Percentiles rank a stretch among this genome's conserved stretches.
phyloP scores from a whole-genome alignment of 2,113 vertebrate species.

The Podocnemis expansa region DNA sequence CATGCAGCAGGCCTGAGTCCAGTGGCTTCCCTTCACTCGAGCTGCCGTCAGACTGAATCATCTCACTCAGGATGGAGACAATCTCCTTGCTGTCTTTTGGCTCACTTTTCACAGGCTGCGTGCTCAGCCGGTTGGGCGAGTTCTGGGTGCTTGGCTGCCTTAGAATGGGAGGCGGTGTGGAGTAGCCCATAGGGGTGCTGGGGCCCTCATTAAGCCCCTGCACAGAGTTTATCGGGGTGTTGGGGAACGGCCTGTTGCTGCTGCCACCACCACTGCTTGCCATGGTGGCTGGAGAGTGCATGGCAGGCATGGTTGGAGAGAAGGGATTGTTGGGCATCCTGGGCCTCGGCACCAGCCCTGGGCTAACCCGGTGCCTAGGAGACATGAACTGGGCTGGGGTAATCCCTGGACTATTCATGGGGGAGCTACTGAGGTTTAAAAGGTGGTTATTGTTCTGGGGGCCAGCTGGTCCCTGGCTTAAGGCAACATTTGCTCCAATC shows the following conservation, averaged over 20 bases:
- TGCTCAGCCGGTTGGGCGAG: conserved; percentile 74
- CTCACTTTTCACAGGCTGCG: conserved; percentile 81
- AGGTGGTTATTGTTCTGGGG: conserved; percentile 77
- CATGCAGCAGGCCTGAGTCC: conserved; percentile 68
- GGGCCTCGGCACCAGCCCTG: conserved; percentile 84
- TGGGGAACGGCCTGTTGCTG: conserved; percentile 81
- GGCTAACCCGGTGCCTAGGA: conserved; percentile 86
- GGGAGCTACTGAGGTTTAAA: conserved; percentile 77
- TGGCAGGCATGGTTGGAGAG: conserved; percentile 85
- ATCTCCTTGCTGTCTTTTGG: conserved; percentile 81
- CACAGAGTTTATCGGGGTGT: conserved; percentile 67
- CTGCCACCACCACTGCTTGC: conserved; percentile 57
- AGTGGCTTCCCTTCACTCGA: conserved; percentile 66
- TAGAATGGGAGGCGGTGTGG: conserved; percentile 80
- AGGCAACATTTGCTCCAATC: conserved; percentile 79
- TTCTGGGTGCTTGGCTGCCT: conserved; percentile 82
- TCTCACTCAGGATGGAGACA: conserved; percentile 77
- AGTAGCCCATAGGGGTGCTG: conserved; percentile 76
- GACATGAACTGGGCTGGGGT: conserved; percentile 92
- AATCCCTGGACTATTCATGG: conserved; percentile 88
- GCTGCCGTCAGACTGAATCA: conserved; percentile 71
- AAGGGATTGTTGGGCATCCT: conserved; percentile 86
- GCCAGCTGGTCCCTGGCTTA: conserved; percentile 79
- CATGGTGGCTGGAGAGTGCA: conserved; percentile 86
- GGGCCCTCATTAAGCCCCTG: conserved; percentile 78